These are phyloP conservation scores for Heteropelma amictum DNA, from an alignment of 2,888 invertebrate species.

Conservation along the genomic window DNA sequence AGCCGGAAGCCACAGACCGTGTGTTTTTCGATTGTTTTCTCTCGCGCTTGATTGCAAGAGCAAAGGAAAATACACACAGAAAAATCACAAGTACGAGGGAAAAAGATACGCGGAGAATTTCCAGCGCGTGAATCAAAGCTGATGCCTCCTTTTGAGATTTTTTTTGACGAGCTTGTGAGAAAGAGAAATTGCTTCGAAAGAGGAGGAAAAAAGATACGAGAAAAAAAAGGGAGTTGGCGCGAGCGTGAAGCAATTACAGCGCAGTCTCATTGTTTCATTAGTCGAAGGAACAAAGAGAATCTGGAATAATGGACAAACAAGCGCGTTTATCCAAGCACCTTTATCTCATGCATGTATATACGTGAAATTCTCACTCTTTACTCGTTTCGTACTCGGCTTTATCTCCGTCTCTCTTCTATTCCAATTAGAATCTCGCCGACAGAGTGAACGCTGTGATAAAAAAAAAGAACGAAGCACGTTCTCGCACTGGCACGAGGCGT, in stretches of 20 bases:
- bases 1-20: no score
- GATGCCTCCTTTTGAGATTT: no score
- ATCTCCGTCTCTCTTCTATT: constrained; percentile 67
- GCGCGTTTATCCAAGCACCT: constrained; percentile 76
- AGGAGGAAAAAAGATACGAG: background rate
- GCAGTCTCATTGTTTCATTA: constrained; percentile 78
- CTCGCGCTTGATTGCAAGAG: no score
- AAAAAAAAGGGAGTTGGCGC: constrained; percentile 41
- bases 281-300: constrained; percentile 77
- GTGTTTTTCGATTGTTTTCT: no score
- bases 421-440: constrained; percentile 74
- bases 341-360: constrained; percentile 4
- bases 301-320: constrained; percentile 78
- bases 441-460: constrained; percentile 50
- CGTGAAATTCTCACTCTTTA: constrained; percentile 29
- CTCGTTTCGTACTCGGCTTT: no score
- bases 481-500: constrained; percentile 46
- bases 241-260: constrained; percentile 70
- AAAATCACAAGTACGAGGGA: no score
- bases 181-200: background rate
- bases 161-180: no score
- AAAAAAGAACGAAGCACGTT: constrained; percentile 65
- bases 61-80: no score
- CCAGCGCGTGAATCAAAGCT: no score
- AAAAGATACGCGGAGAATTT: no score